Base-by-base conservation (phyloP, 2,113 vertebrate genomes). In the Mus spicilegus region DNA sequence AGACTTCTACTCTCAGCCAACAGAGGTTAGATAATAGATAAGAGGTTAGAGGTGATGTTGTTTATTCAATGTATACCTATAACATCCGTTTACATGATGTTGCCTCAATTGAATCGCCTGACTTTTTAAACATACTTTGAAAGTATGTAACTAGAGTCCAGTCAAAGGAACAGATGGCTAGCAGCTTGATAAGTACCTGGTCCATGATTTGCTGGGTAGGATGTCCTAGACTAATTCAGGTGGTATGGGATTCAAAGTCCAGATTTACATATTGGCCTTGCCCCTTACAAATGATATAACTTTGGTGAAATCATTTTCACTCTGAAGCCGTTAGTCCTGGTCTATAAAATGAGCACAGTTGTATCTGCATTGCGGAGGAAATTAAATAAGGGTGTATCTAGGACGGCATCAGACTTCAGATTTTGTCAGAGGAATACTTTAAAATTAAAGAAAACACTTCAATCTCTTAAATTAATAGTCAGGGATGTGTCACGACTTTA, bases 391-490 rank as follows among this genome's bases (percentile, higher is more conserved):
- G 36, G 5, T 30, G 76, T 90, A 63, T 90, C 94, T 94, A 93
- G 36, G 7, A 54, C 17, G 67, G 36, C 70, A 80, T 65, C 88
- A 65, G 46, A 22, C 70, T 95, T 94, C 17, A 6, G 0, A 26
- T 69, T 95, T 90, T 89, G 63, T 92, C 77, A 88, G 42, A 75
- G 92, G n/a, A 94, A 82, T 89, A 84, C 89, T 67, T 96, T 33
- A 78, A 30, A 76, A 75, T 28, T 75, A 84, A 84, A 84, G 80
- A 7, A 75, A 93, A 76, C 81, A 61, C 77, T 87, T 93, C 95
- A 89, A 61, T 92, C 90, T 95, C 70, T 91, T 84, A 51, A 26
- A 78, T 81, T 90, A 96, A 92, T 85, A 96, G 54, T 90, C 33
- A 95, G 80, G 90, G 78, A 3, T 9, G 13, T 95, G 89, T 93